Evolutionary conservation across 1,140 invertebrate species (phyloP).

Genomic region (Caenorhabditis briggsae): DNA sequence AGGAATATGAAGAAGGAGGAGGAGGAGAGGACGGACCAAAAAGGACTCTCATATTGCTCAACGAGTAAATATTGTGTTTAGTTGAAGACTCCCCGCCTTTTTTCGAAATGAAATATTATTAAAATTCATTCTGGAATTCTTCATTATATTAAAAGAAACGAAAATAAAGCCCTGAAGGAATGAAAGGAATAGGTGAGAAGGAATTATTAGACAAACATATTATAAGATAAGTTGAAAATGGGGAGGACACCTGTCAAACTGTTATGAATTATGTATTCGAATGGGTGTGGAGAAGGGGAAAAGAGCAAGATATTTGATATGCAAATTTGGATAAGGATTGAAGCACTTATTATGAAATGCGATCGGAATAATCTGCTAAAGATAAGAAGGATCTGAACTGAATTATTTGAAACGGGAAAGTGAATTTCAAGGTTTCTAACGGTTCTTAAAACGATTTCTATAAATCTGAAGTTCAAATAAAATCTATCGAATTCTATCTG

Average conservation of each 20-base stretch:
- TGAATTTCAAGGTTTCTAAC: too few species aligned
- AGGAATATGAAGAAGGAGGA: neutral
- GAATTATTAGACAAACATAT: constrained; percentile 14
- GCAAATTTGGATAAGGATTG: constrained; percentile 9
- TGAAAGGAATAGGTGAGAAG: neutral
- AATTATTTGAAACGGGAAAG: too few species aligned
- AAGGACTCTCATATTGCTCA: constrained; percentile 50
- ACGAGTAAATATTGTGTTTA: constrained; percentile 39
- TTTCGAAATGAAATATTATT: constrained; percentile 34
- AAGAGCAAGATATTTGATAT: neutral
- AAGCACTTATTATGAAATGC: neutral
- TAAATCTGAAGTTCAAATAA: too few species aligned
- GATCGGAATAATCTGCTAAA: neutral
- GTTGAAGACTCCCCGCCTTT: neutral
- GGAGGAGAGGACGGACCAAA: constrained; percentile 11
- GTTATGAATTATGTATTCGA: constrained; percentile 38
- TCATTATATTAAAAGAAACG: constrained; percentile 19
- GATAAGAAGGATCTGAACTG: too few species aligned
- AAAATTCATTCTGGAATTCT: neutral
- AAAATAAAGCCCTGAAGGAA: constrained; percentile 34
- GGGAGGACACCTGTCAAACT: constrained; percentile 51
- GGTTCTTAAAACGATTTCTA: too few species aligned
- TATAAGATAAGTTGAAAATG: neutral
- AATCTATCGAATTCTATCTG: too few species aligned
- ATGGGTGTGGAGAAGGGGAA: constrained; percentile 20